Evolutionary conservation across 2,888 invertebrate genomes (phyloP).

Genomic region (Drosophila nr. perissopoda): DNA sequence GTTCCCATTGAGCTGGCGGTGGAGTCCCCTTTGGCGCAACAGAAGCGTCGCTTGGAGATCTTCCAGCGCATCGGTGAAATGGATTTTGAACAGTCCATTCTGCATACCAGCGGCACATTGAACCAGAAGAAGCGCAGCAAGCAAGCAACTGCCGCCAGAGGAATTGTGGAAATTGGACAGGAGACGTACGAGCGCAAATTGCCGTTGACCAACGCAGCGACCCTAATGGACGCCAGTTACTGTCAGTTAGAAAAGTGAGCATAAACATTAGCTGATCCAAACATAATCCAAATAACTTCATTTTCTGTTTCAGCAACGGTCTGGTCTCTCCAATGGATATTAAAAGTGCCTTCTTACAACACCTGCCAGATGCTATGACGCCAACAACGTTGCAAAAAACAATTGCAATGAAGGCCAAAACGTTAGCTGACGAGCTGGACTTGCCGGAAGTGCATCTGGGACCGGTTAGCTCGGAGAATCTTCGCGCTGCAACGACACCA

Average conservation of each 20-base stretch:
- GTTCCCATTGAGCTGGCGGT: slow-evolving; percentile 84
- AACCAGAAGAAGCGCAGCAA: slow-evolving; percentile 52
- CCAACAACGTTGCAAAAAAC: slow-evolving; percentile 89
- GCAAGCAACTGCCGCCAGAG: slow-evolving; percentile 33
- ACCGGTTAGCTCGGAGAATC: slow-evolving; percentile 71
- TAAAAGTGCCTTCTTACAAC: slow-evolving; percentile 66
- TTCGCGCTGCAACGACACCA: slow-evolving; percentile 40
- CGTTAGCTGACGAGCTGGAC: slow-evolving; percentile 82
- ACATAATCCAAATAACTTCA: neutral
- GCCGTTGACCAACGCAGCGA: slow-evolving; percentile 81
- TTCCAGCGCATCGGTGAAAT: slow-evolving; percentile 90
- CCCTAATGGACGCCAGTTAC: slow-evolving; percentile 86
- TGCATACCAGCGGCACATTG: slow-evolving; percentile 87
- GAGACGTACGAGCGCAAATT: slow-evolving; percentile 55
- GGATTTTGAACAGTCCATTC: slow-evolving; percentile 89
- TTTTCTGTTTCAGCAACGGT: slow-evolving; percentile 49
- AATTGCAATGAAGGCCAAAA: slow-evolving; percentile 91
- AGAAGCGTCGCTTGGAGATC: slow-evolving; percentile 87
- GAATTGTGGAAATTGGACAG: slow-evolving; percentile 84
- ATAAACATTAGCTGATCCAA: neutral
- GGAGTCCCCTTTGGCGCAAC: slow-evolving; percentile 82
- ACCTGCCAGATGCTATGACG: slow-evolving; percentile 87
- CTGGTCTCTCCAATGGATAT: slow-evolving; percentile 67
- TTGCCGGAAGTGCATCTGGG: slow-evolving; percentile 77
- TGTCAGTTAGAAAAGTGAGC: slow-evolving; percentile 74